A percentile compares a stretch with the other conserved stretches of the same genome.
Evolutionary conservation across 2,797 vertebrate species (phyloP).

Genomic region (Cirrhinus molitorella): DNA sequence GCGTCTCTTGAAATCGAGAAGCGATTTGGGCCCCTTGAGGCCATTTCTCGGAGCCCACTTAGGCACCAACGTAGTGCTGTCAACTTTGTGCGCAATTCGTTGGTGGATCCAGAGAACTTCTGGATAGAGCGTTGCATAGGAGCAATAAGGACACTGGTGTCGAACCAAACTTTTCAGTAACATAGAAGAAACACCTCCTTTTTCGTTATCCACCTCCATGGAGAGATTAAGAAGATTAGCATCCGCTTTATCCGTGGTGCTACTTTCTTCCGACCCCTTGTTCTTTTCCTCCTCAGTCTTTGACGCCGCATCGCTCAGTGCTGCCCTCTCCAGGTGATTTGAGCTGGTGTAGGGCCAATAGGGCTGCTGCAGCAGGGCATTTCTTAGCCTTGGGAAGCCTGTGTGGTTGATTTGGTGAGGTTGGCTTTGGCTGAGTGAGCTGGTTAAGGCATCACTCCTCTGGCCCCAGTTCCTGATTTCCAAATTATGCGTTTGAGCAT

Average conservation of each 20-base stretch:
- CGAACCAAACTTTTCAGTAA: constrained; percentile 80
- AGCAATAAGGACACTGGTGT: constrained; percentile 93
- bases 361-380: constrained; percentile 74
- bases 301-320: constrained; percentile 59
- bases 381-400: constrained; percentile 79
- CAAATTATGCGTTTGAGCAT: constrained; percentile 74
- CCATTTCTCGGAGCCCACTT: constrained; percentile 88
- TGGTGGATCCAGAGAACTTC: constrained; percentile 99
- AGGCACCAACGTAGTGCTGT: constrained; percentile 86
- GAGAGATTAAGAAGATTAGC: constrained; percentile 77
- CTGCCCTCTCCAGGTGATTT: constrained; percentile 64
- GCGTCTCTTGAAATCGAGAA: constrained; percentile 84
- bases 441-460: constrained; percentile 65
- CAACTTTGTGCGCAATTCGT: constrained; percentile 91
- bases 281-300: constrained; percentile 57
- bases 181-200: constrained; percentile 63
- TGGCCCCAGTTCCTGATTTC: constrained; percentile 64
- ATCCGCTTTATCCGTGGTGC: constrained; percentile 54
- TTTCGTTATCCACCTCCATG: constrained; percentile 57
- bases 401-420: constrained; percentile 76
- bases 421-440: constrained; percentile 66
- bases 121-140: constrained; percentile 90
- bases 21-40: constrained; percentile 80
- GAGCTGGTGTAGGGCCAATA: constrained; percentile 71
- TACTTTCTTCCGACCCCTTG: constrained; percentile 62